Evolutionary conservation across 2,888 invertebrate species (phyloP), one percentile per base, ranked within the genome.

Genomic region (Xestia c-nigrum): DNA sequence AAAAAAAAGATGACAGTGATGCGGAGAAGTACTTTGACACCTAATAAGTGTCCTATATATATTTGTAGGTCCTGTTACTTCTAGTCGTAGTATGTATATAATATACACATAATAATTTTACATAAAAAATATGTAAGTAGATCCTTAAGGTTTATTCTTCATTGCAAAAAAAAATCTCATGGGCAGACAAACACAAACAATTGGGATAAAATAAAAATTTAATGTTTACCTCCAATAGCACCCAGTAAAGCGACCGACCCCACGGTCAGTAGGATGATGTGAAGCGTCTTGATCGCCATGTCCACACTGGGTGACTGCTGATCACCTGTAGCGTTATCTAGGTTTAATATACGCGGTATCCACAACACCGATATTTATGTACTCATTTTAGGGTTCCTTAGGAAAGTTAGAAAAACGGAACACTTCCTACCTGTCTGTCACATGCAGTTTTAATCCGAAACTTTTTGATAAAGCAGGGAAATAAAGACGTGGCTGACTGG

Each of bases 181-280:
- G 3, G 4, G 5, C 10, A 43, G 1, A 10, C 74, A 57, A 74
- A 31, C 31, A 31, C 1, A 31, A 31, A 31, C 31, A 31, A 31
- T 24, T 0, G 14, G 14, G 1, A 4, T 0, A 12, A 64, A 14
- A 19, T 14, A 2, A 59, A 65, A 59, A 43, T 38, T 7, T 4
- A 24, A 16, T 52, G 43, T 74, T 88, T 89, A 95, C 95, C 95
- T 91, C 91, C 92, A 55, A 94, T 89, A 1, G 93, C 64, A 3
- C 93, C 94, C 12, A 93, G 74, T 0, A 92, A 85, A 16, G 90
- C 90, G 7, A 94, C 74, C 31, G 92, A 90, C 10, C 90, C 91
- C 0, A 91, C 89, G 9, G 90, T 85, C 67, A 94, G 88, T 10
- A 85, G 89, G 0, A 91, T 80, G 16, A 90, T 83, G 61, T 90